Percentiles rank a stretch among this genome's conserved stretches.
Conservation (phyloP, 2,888 invertebrate species). For the Ochlodes sylvanus region DNA sequence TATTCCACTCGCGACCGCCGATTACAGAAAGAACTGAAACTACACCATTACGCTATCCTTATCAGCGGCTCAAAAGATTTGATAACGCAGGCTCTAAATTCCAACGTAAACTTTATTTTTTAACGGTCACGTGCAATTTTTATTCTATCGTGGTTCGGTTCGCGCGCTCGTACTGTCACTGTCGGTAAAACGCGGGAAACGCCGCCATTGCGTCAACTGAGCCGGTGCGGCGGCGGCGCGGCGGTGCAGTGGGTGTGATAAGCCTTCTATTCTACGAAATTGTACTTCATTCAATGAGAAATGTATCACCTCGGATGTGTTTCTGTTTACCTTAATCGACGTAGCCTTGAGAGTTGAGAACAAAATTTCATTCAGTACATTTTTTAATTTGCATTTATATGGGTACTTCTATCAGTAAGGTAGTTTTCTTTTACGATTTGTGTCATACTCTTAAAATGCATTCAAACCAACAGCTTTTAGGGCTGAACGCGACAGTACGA, state of each 20-base stretch:
- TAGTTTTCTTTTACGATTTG: no score
- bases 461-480: no score
- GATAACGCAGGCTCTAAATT: constrained; percentile 39
- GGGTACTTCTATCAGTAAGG: constrained; percentile 10
- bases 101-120: constrained; percentile 31
- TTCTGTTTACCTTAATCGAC: constrained; percentile 19
- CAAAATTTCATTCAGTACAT: constrained; percentile 33
- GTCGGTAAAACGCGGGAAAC: constrained; percentile 46
- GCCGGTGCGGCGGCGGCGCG: constrained; percentile 8
- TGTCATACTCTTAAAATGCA: no score
- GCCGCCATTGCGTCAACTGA: constrained; percentile 44
- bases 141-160: constrained; percentile 47
- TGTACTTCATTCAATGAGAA: constrained; percentile 26
- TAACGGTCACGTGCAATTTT: constrained; percentile 43
- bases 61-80: constrained; percentile 39
- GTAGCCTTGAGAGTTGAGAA: constrained; percentile 17
- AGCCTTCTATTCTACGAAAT: constrained; percentile 43
- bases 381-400: constrained; percentile 33
- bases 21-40: constrained; percentile 33
- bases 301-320: constrained; percentile 23
- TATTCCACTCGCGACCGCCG: constrained; percentile 17
- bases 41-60: constrained; percentile 27
- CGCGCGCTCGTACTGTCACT: constrained; percentile 47
- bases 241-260: constrained; percentile 47
- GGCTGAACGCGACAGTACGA: no score